These are phyloP conservation scores for Diploscapter pachys DNA, from an alignment of 1,140 invertebrate genomes.

Conservation along the genomic window DNA sequence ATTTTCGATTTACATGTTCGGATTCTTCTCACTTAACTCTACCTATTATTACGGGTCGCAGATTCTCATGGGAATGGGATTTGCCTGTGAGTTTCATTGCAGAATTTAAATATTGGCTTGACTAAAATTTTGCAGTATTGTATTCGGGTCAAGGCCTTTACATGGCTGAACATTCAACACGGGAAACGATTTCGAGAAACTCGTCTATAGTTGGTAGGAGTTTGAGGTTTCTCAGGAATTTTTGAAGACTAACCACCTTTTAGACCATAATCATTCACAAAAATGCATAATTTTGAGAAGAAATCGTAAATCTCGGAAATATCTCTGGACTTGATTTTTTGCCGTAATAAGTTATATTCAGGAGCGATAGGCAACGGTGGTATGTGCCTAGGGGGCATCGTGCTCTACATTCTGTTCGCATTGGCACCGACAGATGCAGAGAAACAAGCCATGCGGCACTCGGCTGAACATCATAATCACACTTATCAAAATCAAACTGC, in stretches of 20 bases:
- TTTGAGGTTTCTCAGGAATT: background rate
- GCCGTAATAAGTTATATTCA: no score
- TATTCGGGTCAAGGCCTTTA: constrained; percentile 10
- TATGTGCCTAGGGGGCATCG: background rate
- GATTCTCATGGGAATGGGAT: constrained; percentile 9
- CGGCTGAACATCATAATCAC: no score
- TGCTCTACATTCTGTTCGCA: background rate
- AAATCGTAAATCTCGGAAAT: no score
- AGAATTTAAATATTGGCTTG: background rate
- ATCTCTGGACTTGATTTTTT: no score
- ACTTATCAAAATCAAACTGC: background rate
- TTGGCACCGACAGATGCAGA: no score
- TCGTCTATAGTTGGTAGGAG: background rate
- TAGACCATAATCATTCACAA: background rate
- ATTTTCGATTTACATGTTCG: constrained; percentile 5
- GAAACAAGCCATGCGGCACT: no score
- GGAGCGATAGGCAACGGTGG: background rate
- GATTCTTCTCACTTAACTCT: background rate
- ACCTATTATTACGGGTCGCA: background rate
- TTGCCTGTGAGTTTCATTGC: constrained; percentile 5
- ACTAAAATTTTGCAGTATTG: constrained; percentile 9
- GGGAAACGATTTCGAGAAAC: constrained; percentile 5
- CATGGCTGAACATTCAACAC: constrained; percentile 6
- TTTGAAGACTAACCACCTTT: background rate
- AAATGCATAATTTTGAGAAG: no score